Conservation (phyloP, 2,888 invertebrate species). For the Dynastes grantii region DNA sequence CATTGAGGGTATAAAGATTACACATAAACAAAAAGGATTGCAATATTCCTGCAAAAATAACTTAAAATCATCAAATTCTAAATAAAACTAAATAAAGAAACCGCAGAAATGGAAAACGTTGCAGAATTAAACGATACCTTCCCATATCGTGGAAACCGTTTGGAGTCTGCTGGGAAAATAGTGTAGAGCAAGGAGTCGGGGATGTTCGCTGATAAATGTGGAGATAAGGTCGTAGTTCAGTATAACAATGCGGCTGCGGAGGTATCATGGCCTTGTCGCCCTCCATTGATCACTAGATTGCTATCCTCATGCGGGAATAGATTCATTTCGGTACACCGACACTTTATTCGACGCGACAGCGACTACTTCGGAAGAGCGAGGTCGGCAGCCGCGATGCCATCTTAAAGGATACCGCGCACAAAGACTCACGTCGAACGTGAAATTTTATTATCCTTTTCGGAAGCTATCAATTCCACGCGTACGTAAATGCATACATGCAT, state of each 20-base stretch:
- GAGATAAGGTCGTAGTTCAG: slow-evolving; percentile 69
- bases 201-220: slow-evolving; percentile 65
- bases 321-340: slow-evolving; percentile 70
- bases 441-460: slow-evolving; percentile 45
- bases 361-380: slow-evolving; percentile 46
- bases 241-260: slow-evolving; percentile 68
- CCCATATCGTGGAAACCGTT: slow-evolving; percentile 37
- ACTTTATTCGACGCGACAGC: slow-evolving; percentile 59
- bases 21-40: too few relatives aligned
- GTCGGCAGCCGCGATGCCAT: slow-evolving; percentile 31
- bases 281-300: slow-evolving; percentile 69
- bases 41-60: too few relatives aligned
- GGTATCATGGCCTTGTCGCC: slow-evolving; percentile 66
- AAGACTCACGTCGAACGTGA: slow-evolving; percentile 47
- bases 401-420: slow-evolving; percentile 48
- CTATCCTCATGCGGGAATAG: slow-evolving; percentile 68
- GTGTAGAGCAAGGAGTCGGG: slow-evolving; percentile 53
- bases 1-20: too few relatives aligned
- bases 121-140: not conserved
- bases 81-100: not conserved
- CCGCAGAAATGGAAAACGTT: not conserved
- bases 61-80: not conserved
- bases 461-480: slow-evolving; percentile 28
- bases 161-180: slow-evolving; percentile 46
- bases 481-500: slow-evolving; percentile 6